Evolutionary conservation across 1,140 invertebrate species (phyloP), one percentile per base, ranked within the genome.

Genomic region (Babylonia areolata): DNA sequence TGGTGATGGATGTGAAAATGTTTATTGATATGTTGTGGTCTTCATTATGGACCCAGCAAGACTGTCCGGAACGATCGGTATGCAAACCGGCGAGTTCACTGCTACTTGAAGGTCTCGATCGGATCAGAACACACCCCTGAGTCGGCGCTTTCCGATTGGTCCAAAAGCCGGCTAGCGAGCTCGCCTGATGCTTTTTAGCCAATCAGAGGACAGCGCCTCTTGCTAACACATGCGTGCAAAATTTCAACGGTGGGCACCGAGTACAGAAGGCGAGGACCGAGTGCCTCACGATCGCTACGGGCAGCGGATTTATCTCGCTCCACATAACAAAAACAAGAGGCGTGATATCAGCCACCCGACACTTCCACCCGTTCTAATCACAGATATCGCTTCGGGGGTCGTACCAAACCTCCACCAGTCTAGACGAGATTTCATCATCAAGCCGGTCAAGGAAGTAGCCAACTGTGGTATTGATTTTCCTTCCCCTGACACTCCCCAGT

Each of bases 161-260:
- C 75, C 12, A 81, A 58, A 84, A 64, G 2, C 33, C 64, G 75
- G 69, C 64, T 69, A 82, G 28, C 69, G 51, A 71, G 46, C 82
- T 87, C 86, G 82, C 80, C 73, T 80, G 81, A 87, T 71, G n/a
- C 35, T 69, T 79, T 69, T 87, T 54, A 81, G 64, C 86, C 86
- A 87, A 87, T 87, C 81, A 81, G 28, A 51, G 23, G 20, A 12
- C 58, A 86, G 78, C 33, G 37, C 3, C 2, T 15, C 12, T 17
- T 75, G 64, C 82, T 42, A 71, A 58, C 37, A 85, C 85, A 85
- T 71, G 78, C 51, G 31, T 58, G 35, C 37, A 54, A n/a, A 46
- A 39, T 64, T 77, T 85, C 77, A 80, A 80, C 37, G 35, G 51
- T 79, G 58, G 77, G 78, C 77, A 85, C 54, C 31, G 77, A 81